Conservation (phyloP, 1,140 invertebrate species). For the Ctenoplectra terminalis region DNA sequence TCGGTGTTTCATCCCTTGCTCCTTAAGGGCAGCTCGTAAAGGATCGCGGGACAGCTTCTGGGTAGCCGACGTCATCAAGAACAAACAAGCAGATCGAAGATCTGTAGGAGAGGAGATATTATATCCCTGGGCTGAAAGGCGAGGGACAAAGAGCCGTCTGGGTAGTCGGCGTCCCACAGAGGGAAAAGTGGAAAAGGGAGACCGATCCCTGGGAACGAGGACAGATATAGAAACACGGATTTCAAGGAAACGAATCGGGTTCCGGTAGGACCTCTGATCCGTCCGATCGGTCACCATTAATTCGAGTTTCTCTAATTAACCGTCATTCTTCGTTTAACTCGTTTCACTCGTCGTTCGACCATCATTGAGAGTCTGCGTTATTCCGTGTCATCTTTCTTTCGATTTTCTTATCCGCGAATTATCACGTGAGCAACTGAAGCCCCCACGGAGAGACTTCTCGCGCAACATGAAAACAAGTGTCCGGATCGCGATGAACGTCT, state of each 20-base stretch:
- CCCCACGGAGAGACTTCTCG: not conserved
- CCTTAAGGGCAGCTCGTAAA: slow-evolving; percentile 19
- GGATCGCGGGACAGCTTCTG: slow-evolving; percentile 51
- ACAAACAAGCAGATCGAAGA: slow-evolving; percentile 60
- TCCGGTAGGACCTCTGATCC: no score
- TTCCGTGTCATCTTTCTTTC: not conserved
- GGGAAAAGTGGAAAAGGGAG: slow-evolving; percentile 9
- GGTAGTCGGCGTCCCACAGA: not conserved
- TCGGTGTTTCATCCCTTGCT: not conserved
- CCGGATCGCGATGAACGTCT: slow-evolving; percentile 19
- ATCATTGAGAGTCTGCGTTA: no score
- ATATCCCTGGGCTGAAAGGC: slow-evolving; percentile 44
- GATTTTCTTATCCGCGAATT: not conserved
- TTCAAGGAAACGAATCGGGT: not conserved
- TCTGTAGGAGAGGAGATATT: slow-evolving; percentile 38
- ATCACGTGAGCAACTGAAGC: no score
- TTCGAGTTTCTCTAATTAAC: slow-evolving; percentile 42
- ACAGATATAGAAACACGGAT: not conserved
- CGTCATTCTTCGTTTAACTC: not conserved
- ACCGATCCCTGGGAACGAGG: not conserved
- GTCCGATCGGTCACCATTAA: slow-evolving; percentile 17
- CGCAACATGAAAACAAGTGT: slow-evolving; percentile 31
- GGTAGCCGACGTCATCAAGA: slow-evolving; percentile 65
- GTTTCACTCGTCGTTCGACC: not conserved
- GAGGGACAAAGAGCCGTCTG: slow-evolving; percentile 6